These are phyloP conservation scores for Oryzias melastigma DNA, from an alignment of 2,113 vertebrate species.

Conservation along the genomic window DNA sequence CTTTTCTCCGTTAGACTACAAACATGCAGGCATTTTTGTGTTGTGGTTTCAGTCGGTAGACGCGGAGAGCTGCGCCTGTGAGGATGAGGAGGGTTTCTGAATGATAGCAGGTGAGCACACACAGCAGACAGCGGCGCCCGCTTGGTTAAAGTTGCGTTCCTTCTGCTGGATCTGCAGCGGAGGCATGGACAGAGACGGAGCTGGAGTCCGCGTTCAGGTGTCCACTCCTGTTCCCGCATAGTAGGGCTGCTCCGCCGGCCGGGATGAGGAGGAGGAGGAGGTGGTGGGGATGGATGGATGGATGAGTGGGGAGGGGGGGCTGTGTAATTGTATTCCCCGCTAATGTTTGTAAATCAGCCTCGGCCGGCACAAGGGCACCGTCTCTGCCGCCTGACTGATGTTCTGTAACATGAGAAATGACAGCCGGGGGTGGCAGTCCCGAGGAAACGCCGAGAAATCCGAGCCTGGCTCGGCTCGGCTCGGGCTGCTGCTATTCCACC, in stretches of 20 bases:
- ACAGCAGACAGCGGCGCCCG: constrained; percentile 9
- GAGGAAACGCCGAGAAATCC: constrained; percentile 67
- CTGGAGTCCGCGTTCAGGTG: constrained; percentile 37
- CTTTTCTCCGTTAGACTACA: neutral
- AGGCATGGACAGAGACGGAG: constrained; percentile 29
- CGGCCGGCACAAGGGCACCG: constrained; percentile 82
- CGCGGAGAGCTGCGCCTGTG: neutral
- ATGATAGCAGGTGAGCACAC: constrained; percentile 49
- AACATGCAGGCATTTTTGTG: neutral
- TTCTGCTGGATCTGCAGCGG: constrained; percentile 2
- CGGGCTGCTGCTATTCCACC: constrained; percentile 78
- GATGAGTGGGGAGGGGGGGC: constrained; percentile 24
- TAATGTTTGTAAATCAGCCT: constrained; percentile 91
- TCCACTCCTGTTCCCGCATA: constrained; percentile 61
- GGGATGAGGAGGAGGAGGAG: constrained; percentile 13
- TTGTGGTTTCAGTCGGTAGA: neutral
- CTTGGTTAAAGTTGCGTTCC: constrained; percentile 50
- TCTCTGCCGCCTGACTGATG: constrained; percentile 87
- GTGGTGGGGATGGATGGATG: constrained; percentile 43
- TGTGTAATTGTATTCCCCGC: constrained; percentile 88
- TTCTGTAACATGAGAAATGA: constrained; percentile 85
- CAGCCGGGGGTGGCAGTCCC: constrained; percentile 78
- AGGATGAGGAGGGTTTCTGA: constrained; percentile 7
- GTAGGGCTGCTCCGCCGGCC: constrained; percentile 67
- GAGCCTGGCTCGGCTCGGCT: constrained; percentile 71